phyloP scores from a whole-genome alignment of 2,888 invertebrate species.

The Eupithecia subumbrata region DNA sequence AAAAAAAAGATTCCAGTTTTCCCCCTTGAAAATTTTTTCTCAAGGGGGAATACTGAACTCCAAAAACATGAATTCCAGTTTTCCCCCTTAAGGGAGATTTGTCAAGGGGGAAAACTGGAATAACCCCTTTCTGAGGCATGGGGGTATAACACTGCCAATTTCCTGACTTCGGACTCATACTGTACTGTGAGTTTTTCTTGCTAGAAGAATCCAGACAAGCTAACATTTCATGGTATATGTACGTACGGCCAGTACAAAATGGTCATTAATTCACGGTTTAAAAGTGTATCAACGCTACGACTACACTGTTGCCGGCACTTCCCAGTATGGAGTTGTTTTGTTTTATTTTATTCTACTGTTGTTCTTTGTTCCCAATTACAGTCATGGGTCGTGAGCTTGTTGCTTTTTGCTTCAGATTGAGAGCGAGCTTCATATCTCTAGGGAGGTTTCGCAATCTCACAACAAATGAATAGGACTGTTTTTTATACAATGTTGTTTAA shows the following conservation, averaged over 20 bases:
- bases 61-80: too few species aligned
- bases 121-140: too few species aligned
- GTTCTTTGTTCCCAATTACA: constrained; percentile 6
- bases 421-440: neutral
- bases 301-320: neutral
- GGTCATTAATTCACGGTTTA: neutral
- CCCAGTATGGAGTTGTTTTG: neutral
- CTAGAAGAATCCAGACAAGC: too few species aligned
- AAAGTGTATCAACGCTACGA: neutral
- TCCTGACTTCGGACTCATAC: too few species aligned
- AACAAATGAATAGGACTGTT: neutral
- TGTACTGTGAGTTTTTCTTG: too few species aligned
- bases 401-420: constrained; percentile 3
- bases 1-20: too few species aligned
- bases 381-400: neutral
- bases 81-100: too few species aligned
- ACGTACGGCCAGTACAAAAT: neutral
- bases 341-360: constrained; percentile 3
- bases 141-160: too few species aligned
- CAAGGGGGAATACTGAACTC: too few species aligned
- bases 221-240: neutral
- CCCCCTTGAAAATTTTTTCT: too few species aligned
- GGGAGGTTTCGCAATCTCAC: neutral
- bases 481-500: neutral
- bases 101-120: too few species aligned